A percentile compares a stretch with the other conserved stretches of the same genome.
These are phyloP conservation scores for Rhinolophus ferrumequinum DNA, from an alignment of 2,113 vertebrate species.

Conservation along the genomic window DNA sequence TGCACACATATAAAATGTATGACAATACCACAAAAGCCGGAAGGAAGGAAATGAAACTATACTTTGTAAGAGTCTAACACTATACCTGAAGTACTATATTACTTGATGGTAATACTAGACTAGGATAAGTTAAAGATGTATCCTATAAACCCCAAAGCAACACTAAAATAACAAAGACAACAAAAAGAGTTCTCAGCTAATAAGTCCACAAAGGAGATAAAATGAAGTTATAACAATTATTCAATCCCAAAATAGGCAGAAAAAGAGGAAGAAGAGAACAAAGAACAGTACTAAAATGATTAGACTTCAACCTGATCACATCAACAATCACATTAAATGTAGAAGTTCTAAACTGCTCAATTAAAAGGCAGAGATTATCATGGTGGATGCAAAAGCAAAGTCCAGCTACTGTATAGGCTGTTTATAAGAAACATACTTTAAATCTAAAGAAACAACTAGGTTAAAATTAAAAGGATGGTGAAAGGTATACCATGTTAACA, in stretches of 20 bases:
- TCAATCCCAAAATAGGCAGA: background rate
- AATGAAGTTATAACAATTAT: background rate
- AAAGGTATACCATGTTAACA: background rate
- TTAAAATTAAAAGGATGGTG: background rate
- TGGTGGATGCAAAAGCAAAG: background rate
- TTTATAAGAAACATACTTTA: constrained; percentile 9
- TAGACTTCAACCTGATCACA: background rate
- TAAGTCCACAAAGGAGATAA: background rate
- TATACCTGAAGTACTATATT: background rate
- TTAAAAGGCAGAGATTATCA: constrained; percentile 16
- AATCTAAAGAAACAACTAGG: background rate
- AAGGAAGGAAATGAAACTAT: background rate
- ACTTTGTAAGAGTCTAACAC: background rate
- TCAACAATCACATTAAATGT: background rate
- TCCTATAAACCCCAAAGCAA: background rate
- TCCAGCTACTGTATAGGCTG: background rate
- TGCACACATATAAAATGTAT: background rate
- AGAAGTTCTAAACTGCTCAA: background rate
- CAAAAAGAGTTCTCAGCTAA: background rate
- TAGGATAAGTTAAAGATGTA: background rate
- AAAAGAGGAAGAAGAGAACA: background rate
- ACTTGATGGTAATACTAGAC: background rate
- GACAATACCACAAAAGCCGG: background rate
- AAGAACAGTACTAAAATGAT: background rate
- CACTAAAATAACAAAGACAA: background rate